These are phyloP conservation scores for Ischnura elegans DNA, from an alignment of 2,888 invertebrate species.

Conservation along the genomic window DNA sequence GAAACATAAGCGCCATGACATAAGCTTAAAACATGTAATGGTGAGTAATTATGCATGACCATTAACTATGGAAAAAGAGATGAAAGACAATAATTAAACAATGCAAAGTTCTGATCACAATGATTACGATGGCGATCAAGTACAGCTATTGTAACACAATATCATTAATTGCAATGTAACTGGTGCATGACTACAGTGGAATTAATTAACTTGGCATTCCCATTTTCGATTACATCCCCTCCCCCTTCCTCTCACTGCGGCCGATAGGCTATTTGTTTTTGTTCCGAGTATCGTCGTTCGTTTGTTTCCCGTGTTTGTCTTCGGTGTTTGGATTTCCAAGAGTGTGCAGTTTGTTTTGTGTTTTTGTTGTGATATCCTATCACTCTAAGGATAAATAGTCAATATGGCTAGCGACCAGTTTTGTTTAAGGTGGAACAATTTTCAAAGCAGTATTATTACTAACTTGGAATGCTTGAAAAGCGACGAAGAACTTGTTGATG, in stretches of 20 bases:
- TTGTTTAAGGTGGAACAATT: constrained; percentile 88
- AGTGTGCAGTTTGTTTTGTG: background rate
- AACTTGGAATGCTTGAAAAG: constrained; percentile 85
- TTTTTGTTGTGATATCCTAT: background rate
- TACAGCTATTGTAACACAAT: no score
- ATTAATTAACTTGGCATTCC: background rate
- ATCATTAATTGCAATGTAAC: background rate
- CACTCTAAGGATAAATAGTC: background rate
- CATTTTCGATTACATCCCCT: background rate
- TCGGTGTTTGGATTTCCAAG: background rate
- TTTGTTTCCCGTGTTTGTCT: background rate
- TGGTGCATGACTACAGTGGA: background rate
- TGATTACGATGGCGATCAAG: no score
- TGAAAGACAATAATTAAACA: no score
- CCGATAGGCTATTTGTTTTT: background rate
- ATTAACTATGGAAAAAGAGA: no score
- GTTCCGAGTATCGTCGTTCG: background rate
- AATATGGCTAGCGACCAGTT: constrained; percentile 80
- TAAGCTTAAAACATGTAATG: no score
- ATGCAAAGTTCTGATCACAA: no score
- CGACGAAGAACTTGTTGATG: constrained; percentile 86
- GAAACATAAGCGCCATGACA: no score
- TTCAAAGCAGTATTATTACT: constrained; percentile 85
- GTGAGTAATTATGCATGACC: no score
- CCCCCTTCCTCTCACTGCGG: background rate